A percentile compares a stretch with the other conserved stretches of the same genome.
Conservation (phyloP, 2,888 invertebrate genomes). For the Epirrita christyi region DNA sequence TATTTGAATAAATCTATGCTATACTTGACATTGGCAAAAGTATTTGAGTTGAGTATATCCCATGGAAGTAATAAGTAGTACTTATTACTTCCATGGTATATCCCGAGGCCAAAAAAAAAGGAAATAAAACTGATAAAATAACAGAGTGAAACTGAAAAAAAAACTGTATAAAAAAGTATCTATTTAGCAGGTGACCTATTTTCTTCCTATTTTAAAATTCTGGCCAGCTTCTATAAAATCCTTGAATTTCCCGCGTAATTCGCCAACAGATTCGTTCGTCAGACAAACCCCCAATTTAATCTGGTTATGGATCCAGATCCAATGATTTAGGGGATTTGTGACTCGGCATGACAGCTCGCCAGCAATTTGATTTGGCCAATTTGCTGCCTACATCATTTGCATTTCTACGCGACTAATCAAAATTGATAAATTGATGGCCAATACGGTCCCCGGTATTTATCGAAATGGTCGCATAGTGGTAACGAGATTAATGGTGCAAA, state of each 20-base stretch:
- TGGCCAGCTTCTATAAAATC: not conserved
- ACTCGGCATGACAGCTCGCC: conserved; percentile 41
- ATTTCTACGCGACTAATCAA: conserved; percentile 47
- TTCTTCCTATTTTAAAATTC: not conserved
- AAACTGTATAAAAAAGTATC: too few species aligned
- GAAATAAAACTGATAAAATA: too few species aligned
- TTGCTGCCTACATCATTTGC: conserved; percentile 44
- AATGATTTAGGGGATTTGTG: conserved; percentile 40
- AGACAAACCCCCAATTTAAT: conserved; percentile 40
- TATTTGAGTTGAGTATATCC: too few species aligned
- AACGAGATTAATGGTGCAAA: conserved; percentile 17
- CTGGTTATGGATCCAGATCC: conserved; percentile 31
- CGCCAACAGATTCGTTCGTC: not conserved
- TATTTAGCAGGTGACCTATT: too few species aligned
- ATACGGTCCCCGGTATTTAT: conserved; percentile 14
- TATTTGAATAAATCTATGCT: too few species aligned
- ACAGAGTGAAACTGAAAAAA: too few species aligned
- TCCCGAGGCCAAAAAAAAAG: too few species aligned
- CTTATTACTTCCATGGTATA: too few species aligned
- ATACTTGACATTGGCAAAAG: too few species aligned
- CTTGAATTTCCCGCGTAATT: not conserved
- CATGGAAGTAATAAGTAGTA: too few species aligned
- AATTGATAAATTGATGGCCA: conserved; percentile 43
- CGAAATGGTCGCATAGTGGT: conserved; percentile 10
- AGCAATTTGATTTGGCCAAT: conserved; percentile 47